phyloP scores from a whole-genome alignment of 1,140 invertebrate species.

The Cydia fagiglandana region DNA sequence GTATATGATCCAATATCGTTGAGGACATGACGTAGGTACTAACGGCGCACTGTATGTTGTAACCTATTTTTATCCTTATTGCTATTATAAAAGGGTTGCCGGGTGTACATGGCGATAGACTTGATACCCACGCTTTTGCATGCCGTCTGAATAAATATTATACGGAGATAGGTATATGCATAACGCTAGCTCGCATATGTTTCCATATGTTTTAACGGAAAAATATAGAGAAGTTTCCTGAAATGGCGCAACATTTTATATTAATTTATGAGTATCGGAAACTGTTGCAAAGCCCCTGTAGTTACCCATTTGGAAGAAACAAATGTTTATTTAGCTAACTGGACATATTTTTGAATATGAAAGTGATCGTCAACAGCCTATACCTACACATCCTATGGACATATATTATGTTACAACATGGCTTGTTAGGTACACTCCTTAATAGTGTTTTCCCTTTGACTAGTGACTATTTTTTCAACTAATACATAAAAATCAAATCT shows the following conservation, averaged over 20 bases:
- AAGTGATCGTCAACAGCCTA: too few relatives aligned
- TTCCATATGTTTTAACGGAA: neutral
- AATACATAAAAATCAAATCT: too few relatives aligned
- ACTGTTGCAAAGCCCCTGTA: neutral
- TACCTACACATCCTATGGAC: too few relatives aligned
- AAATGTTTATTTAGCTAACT: neutral
- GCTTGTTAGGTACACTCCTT: too few relatives aligned
- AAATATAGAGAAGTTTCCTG: slow-evolving; percentile 12
- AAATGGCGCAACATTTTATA: slow-evolving; percentile 1
- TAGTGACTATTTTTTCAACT: too few relatives aligned
- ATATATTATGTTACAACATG: too few relatives aligned
- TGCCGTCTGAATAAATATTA: slow-evolving; percentile 30
- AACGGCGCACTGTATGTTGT: neutral
- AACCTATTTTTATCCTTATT: slow-evolving; percentile 2
- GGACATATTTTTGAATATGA: too few relatives aligned
- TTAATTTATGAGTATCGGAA: neutral
- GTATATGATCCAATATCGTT: slow-evolving; percentile 5
- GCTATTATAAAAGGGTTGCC: neutral
- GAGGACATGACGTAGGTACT: slow-evolving; percentile 5
- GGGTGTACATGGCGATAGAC: slow-evolving; percentile 25
- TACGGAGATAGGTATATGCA: slow-evolving; percentile 15
- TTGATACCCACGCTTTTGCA: slow-evolving; percentile 28
- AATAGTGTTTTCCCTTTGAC: too few relatives aligned
- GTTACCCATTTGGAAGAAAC: neutral
- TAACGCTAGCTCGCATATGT: slow-evolving; percentile 16